Evolutionary conservation across 2,797 vertebrate genomes (phyloP), one percentile per base, ranked within the genome.

Genomic region (Acanthurus lineatus): DNA sequence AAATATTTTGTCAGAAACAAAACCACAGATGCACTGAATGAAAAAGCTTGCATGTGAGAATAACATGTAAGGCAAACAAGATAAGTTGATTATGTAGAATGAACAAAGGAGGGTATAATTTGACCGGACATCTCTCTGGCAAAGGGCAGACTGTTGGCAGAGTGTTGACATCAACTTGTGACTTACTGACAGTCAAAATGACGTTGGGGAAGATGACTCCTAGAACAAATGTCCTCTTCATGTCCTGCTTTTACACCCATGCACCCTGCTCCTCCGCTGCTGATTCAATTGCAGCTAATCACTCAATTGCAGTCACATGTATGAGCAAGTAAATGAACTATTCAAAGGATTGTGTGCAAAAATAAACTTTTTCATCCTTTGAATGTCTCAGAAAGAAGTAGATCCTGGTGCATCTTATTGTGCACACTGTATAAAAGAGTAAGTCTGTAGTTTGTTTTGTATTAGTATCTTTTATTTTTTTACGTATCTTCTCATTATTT

Each of bases 301-400:
- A 87, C 79, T 91, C 90, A 94, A 96, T 95, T 94, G 81, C 91
- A 94, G 93, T 96, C 95, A 95, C 94, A 95, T 95, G 94, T 71
- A 90, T 68, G 77, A 85, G 82, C 63, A 75, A 91, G 78, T 87
- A 86, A 94, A 92, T 90, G 80, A 89, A 77, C 75, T 69, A 73
- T 80, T 91, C 67, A 88, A 85, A 84, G 66, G 53, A 66, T 10
- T 62, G 69, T 67, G 51, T 56, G 80, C 72, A 81, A 71, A 85
- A 84, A 88, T 81, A 85, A 84, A 51, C 25, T 69, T 35, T 64
- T 67, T 47, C 49, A 70, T 75, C 32, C 53, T 54, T 74, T 59
- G 48, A 49, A 78, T 54, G 51, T 69, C 68, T 83, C 47, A 68
- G 61, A 81, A 72, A 69, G 22, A 57, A 74, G 32, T 62, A 22